Percentiles rank a stretch among this genome's conserved stretches.
Conservation (phyloP, 2,113 vertebrate genomes). For the Festucalex cinctus region DNA sequence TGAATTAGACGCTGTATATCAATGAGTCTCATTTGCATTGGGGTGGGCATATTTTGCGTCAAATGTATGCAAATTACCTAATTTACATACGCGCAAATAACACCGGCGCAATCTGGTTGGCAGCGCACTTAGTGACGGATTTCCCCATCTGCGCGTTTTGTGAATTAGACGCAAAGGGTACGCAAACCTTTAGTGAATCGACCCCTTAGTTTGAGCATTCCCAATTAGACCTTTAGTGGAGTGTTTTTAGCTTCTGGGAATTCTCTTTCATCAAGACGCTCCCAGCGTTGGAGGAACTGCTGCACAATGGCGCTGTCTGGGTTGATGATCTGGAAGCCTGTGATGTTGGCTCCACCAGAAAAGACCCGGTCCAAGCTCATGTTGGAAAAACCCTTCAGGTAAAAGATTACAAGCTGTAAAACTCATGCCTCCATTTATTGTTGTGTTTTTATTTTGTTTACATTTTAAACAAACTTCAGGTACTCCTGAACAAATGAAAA, state of each 20-base stretch:
- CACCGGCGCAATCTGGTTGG: too few relatives aligned
- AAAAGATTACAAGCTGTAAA: slow-evolving; percentile 35
- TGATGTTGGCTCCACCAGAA: slow-evolving; percentile 92
- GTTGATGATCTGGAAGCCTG: slow-evolving; percentile 96
- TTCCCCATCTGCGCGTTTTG: too few relatives aligned
- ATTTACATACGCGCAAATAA: too few relatives aligned
- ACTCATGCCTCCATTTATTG: not conserved
- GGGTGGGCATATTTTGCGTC: too few relatives aligned
- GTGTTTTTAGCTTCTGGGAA: slow-evolving; percentile 94
- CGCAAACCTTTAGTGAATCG: too few relatives aligned
- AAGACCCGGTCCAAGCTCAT: slow-evolving; percentile 90
- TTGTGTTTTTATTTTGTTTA: not conserved
- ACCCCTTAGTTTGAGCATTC: not conserved
- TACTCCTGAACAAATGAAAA: too few relatives aligned
- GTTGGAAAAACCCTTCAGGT: slow-evolving; percentile 89
- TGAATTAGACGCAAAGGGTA: too few relatives aligned
- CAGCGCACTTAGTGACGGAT: too few relatives aligned
- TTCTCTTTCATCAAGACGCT: slow-evolving; percentile 95
- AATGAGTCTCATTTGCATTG: too few relatives aligned
- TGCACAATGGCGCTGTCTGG: slow-evolving; percentile 92
- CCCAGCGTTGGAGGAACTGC: slow-evolving; percentile 97
- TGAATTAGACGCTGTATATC: too few relatives aligned
- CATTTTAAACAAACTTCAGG: too few relatives aligned
- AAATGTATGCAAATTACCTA: too few relatives aligned
- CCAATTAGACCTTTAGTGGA: slow-evolving; percentile 84